phyloP scores from a whole-genome alignment of 2,888 invertebrate genomes.

The Clepsis dumicolana region DNA sequence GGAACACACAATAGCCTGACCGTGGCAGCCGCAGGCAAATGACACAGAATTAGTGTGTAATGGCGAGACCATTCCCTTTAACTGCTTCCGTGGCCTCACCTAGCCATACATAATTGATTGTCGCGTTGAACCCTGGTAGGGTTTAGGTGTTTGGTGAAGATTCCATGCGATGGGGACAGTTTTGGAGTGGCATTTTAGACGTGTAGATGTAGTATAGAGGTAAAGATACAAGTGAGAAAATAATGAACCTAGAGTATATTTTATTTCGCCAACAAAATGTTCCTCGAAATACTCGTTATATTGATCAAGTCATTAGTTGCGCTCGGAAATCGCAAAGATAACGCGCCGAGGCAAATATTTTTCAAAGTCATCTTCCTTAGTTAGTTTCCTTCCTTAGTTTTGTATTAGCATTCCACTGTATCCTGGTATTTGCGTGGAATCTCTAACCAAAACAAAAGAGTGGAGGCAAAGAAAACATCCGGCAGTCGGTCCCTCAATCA shows the following conservation, averaged over 20 bases:
- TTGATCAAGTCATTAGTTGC: neutral
- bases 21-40: slow-evolving; percentile 44
- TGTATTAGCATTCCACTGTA: slow-evolving; percentile 29
- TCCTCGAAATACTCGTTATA: neutral
- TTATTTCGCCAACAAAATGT: too few species aligned
- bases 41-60: slow-evolving; percentile 43
- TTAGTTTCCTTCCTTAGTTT: too few species aligned
- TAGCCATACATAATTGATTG: slow-evolving; percentile 44
- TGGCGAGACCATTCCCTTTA: slow-evolving; percentile 43
- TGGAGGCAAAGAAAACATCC: slow-evolving; percentile 62
- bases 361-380: slow-evolving; percentile 27
- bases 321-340: neutral
- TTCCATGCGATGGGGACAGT: slow-evolving; percentile 7
- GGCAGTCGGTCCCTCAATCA: slow-evolving; percentile 69
- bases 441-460: slow-evolving; percentile 64
- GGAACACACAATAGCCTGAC: slow-evolving; percentile 30
- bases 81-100: slow-evolving; percentile 44
- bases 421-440: slow-evolving; percentile 35
- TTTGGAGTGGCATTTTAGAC: neutral
- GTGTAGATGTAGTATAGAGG: too few species aligned
- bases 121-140: slow-evolving; percentile 38
- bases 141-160: slow-evolving; percentile 36
- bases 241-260: too few species aligned
- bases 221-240: too few species aligned
- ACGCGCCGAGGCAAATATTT: neutral